Conservation (phyloP, 2,113 vertebrate species). For the Engystomops pustulosus region DNA sequence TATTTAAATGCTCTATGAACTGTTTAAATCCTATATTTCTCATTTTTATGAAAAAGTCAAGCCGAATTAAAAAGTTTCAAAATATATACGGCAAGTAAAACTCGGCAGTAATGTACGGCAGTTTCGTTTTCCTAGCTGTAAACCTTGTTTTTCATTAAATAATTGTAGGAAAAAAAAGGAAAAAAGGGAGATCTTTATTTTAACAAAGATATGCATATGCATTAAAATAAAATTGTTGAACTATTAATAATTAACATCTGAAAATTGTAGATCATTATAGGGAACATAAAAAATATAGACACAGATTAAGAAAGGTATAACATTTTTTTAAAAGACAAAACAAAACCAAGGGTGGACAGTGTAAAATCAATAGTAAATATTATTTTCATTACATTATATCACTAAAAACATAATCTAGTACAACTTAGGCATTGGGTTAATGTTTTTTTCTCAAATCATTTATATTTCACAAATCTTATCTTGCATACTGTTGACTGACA, state of each 20-base stretch:
- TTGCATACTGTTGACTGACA: not conserved
- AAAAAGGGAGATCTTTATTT: too few relatives aligned
- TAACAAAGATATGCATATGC: not conserved
- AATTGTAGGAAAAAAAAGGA: not conserved
- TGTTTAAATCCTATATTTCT: constrained; percentile 41
- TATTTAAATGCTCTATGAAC: constrained; percentile 37
- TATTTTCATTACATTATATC: not conserved
- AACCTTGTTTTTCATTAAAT: not conserved
- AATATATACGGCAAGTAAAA: not conserved
- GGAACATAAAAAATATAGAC: too few relatives aligned
- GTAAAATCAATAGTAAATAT: not conserved
- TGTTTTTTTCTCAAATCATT: not conserved
- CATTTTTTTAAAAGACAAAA: not conserved
- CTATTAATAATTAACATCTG: too few relatives aligned
- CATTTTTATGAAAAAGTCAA: constrained; percentile 13
- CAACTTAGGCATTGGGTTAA: not conserved
- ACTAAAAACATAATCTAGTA: not conserved
- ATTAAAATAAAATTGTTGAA: not conserved
- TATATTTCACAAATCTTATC: not conserved
- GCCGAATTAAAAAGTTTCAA: constrained; percentile 25
- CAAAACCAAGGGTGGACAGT: too few relatives aligned
- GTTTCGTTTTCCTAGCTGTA: not conserved
- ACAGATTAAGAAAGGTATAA: too few relatives aligned
- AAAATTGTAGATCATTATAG: too few relatives aligned
- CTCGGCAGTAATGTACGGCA: not conserved